Conservation (phyloP, 2,888 invertebrate species). For the Clistopyga incitator region DNA sequence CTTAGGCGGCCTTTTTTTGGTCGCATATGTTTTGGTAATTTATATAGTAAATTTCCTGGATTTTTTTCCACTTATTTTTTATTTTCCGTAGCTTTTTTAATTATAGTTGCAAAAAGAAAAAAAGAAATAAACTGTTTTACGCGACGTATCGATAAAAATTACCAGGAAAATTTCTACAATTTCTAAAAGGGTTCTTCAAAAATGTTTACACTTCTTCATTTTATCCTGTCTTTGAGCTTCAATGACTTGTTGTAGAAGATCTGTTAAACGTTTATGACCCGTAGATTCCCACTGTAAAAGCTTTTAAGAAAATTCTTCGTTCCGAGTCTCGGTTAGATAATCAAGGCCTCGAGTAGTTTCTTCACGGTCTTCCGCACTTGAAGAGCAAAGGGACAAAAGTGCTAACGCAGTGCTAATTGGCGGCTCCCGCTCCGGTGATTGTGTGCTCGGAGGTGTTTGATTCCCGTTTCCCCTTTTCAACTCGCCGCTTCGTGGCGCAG, state of each 20-base stretch:
- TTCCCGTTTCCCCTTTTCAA: conserved; percentile 18
- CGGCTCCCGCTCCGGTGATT: conserved; percentile 29
- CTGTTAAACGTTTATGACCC: conserved; percentile 5
- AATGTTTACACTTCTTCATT: not conserved
- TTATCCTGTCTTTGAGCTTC: not conserved
- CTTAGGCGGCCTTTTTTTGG: not conserved
- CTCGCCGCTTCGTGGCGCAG: not conserved
- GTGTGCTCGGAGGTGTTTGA: conserved; percentile 5
- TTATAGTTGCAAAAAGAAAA: too few species aligned
- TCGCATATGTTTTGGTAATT: not conserved
- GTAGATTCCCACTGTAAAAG: not conserved
- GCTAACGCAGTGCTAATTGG: conserved; percentile 62
- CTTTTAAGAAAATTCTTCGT: conserved; percentile 19
- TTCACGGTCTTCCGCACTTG: not conserved
- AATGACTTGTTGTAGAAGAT: not conserved
- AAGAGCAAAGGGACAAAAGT: conserved; percentile 35
- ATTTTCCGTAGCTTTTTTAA: not conserved
- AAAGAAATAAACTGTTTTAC: not conserved
- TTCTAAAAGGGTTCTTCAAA: not conserved
- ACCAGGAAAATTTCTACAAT: not conserved
- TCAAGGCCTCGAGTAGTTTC: conserved; percentile 13
- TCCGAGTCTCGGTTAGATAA: conserved; percentile 1
- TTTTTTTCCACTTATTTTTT: not conserved
- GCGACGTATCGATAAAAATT: not conserved
- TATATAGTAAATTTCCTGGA: too few species aligned